phyloP scores from a whole-genome alignment of 2,888 invertebrate genomes.

The Bugulina stolonifera region DNA sequence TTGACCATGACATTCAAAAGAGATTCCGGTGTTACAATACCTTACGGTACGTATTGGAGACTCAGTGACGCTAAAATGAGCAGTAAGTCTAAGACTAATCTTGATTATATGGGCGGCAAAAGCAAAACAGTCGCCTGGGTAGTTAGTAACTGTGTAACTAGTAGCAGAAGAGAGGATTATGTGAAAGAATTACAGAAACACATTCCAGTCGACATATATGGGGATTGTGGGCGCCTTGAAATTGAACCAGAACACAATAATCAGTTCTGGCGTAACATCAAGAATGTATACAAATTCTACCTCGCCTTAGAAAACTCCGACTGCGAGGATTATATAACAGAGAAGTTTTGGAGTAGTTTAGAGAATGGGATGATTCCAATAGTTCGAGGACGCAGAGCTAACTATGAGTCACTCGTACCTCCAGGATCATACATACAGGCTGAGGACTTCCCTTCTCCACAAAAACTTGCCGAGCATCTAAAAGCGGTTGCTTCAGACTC shows the following conservation, averaged over 20 bases:
- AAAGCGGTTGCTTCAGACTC: not conserved
- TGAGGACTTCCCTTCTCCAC: not conserved
- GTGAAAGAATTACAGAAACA: too few relatives aligned
- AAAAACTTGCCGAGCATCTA: not conserved
- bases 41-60: not conserved
- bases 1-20: not conserved
- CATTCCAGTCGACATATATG: too few relatives aligned
- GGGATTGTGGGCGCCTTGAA: too few relatives aligned
- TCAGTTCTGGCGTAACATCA: conserved; percentile 4
- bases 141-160: too few relatives aligned
- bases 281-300: conserved; percentile 31
- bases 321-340: conserved; percentile 33
- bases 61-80: too few relatives aligned
- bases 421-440: not conserved
- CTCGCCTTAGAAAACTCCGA: conserved; percentile 32
- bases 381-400: conserved; percentile 28
- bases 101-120: too few relatives aligned
- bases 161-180: too few relatives aligned
- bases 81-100: too few relatives aligned
- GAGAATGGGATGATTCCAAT: conserved; percentile 28
- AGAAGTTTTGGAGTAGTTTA: conserved; percentile 32
- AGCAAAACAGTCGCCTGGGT: too few relatives aligned
- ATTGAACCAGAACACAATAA: too few relatives aligned
- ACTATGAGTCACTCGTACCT: not conserved
- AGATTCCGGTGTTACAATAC: not conserved